phyloP scores from a whole-genome alignment of 2,888 invertebrate genomes.

The Metallyticus violacea region DNA sequence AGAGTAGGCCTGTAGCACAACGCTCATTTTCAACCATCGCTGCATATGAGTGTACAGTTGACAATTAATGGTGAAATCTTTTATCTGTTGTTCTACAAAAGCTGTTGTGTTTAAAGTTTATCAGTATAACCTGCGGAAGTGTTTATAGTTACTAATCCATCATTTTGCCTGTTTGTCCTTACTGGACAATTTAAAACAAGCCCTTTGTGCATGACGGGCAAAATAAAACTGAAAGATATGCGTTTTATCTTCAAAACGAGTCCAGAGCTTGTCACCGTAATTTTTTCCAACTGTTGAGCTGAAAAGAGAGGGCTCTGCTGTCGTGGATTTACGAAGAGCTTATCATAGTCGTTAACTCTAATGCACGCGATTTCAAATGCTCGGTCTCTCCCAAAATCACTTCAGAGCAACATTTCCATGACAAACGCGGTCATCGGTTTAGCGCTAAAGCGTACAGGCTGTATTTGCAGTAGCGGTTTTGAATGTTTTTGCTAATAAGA shows the following conservation, averaged over 20 bases:
- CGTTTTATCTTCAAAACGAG: not conserved
- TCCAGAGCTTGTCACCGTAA: not conserved
- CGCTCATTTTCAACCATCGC: too few relatives aligned
- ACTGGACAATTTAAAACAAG: not conserved
- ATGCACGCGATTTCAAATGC: not conserved
- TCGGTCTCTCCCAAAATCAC: not conserved
- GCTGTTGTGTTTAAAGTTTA: not conserved
- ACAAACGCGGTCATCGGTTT: not conserved
- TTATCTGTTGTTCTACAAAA: not conserved
- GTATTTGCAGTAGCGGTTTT: not conserved
- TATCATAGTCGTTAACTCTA: not conserved
- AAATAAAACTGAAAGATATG: not conserved
- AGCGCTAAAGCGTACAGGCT: too few relatives aligned
- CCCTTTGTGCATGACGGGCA: not conserved
- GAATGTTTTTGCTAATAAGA: not conserved
- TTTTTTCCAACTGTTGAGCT: not conserved
- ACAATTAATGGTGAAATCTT: too few relatives aligned
- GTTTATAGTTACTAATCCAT: not conserved
- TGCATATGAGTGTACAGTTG: too few relatives aligned
- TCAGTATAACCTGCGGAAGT: not conserved
- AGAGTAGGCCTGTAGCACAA: too few relatives aligned
- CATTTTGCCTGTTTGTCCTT: not conserved
- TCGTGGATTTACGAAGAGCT: not conserved
- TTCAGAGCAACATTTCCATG: not conserved
- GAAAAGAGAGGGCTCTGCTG: not conserved